Conservation (phyloP, 2,888 invertebrate genomes). For the Drosophila rellima region DNA sequence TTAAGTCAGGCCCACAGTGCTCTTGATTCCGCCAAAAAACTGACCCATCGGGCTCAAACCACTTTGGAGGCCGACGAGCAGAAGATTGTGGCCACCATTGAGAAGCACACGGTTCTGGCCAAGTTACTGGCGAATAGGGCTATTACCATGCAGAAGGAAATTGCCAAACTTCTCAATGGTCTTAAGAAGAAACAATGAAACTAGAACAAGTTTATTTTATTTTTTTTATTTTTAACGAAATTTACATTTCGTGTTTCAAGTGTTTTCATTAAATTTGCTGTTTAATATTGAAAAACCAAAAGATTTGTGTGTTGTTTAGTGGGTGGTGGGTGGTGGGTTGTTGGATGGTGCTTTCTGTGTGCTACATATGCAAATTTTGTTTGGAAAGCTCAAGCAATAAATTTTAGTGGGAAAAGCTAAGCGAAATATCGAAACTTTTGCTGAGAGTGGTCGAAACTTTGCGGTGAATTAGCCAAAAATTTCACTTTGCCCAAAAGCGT, state of each 20-base stretch:
- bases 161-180: slow-evolving; percentile 44
- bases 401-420: slow-evolving; percentile 60
- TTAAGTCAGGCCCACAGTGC: slow-evolving; percentile 56
- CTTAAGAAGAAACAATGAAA: slow-evolving; percentile 30
- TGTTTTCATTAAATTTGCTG: slow-evolving; percentile 68
- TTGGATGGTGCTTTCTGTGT: slow-evolving; percentile 8
- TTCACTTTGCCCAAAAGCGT: slow-evolving; percentile 44
- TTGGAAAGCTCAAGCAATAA: slow-evolving; percentile 58
- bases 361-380: slow-evolving; percentile 57
- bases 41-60: slow-evolving; percentile 28
- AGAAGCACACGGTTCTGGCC: slow-evolving; percentile 65
- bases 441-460: slow-evolving; percentile 56
- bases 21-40: slow-evolving; percentile 40
- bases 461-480: slow-evolving; percentile 65
- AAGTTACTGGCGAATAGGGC: slow-evolving; percentile 58
- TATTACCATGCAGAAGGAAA: slow-evolving; percentile 52
- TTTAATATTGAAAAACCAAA: slow-evolving; percentile 43
- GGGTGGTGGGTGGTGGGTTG: neutral
- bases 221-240: slow-evolving; percentile 15
- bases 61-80: slow-evolving; percentile 6
- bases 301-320: neutral
- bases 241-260: slow-evolving; percentile 32
- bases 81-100: slow-evolving; percentile 41
- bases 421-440: slow-evolving; percentile 68
- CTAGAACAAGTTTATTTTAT: slow-evolving; percentile 7